Base-by-base conservation (phyloP, 1,140 invertebrate genomes). In the Prorops nasuta region DNA sequence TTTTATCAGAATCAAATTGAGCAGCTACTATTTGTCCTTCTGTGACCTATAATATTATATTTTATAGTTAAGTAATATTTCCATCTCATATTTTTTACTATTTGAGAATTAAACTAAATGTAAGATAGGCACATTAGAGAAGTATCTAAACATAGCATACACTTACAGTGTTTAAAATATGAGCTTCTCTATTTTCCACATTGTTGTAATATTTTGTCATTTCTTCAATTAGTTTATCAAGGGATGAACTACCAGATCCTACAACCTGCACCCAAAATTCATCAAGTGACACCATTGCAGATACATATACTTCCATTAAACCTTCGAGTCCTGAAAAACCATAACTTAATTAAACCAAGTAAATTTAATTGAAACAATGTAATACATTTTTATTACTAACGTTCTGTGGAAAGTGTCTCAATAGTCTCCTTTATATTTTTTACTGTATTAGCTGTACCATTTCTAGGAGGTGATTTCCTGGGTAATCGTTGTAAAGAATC, bases 231-330 rank as follows among this genome's bases (percentile, higher is more conserved):
- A 94, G 77, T 36, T 83, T 78, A 67, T 93, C 88, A 4, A 93
- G 72, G 59, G 88, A 83, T 4, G 81, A 77, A 3, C 85, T 83
- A 61, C 85, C 83, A 1, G 84, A 79, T 0, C 86, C 84, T 22
- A 88, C 78, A 35, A 92, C 81, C 76, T 94, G 91, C 14, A 93
- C 77, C 89, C 91, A 94, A 72, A 94, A 93, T 18, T 85, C 81
- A 1, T 81, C 83, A 10, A 90, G 90, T n/a, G 82, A 84, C 15
- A 86, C 84, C 43, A 91, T 82, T 1, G 90, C 88, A 1, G 88
- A 90, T 1, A 94, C 87, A 74, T 86, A 92, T 6, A 93, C 87
- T 69, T 92, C 85, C 59, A 91, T 82, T 17, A 79, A 80, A 6
- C 82, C 79, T 48, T 85, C 82, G 44, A n/a, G 42, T 32, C n/a